Base-by-base conservation (phyloP, 2,113 vertebrate genomes). In the Mionectes macconnelli region DNA sequence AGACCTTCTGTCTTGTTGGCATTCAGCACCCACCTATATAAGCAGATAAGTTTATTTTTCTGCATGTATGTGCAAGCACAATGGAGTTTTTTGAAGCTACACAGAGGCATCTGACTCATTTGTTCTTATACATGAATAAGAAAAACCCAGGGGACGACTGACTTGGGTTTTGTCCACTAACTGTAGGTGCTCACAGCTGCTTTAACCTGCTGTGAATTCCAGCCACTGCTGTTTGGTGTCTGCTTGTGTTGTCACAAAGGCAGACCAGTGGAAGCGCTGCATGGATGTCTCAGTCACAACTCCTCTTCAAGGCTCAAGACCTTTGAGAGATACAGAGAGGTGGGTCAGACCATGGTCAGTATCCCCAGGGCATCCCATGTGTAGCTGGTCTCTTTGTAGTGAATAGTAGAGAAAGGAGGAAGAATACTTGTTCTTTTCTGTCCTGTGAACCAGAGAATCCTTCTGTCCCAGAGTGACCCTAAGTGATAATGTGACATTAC, bases 401-500 rank as follows among this genome's bases (percentile, higher is more conserved):
- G 19, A 90, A 45, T 12, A 55, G 22, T 12, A 45, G 52, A 60
- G 56, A 44, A 66, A 72, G 6, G 37, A 92, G 22, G 12, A 10
- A 72, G 33, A 70, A 74, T 25, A 19, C 1, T 40, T 0, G 0
- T 21, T 67, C 1, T 72, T 66, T 59, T 28, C 10, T 75, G 23
- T 50, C 20, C 33, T 75, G 39, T 14, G 35, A 90, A 59, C 12
- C 5, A 37, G 12, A 40, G 7, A 50, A 85, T 68, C 35, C n/a
- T 63, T 50, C 49, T 40, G 30, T 78, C 12, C 25, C 39, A 55
- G 33, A 72, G 57, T 12, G 18, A 59, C 12, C 6, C 9, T 49
- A 44, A 47, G 42, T 10, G 68, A 31, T 16, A 31, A 13, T 10
- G 22, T 66, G n/a, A 19, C 35, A 40, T 62, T 74, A 23, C 18